A percentile compares a stretch with the other conserved stretches of the same genome.
phyloP scores from a whole-genome alignment of 2,113 vertebrate species.

The Micromys minutus region DNA sequence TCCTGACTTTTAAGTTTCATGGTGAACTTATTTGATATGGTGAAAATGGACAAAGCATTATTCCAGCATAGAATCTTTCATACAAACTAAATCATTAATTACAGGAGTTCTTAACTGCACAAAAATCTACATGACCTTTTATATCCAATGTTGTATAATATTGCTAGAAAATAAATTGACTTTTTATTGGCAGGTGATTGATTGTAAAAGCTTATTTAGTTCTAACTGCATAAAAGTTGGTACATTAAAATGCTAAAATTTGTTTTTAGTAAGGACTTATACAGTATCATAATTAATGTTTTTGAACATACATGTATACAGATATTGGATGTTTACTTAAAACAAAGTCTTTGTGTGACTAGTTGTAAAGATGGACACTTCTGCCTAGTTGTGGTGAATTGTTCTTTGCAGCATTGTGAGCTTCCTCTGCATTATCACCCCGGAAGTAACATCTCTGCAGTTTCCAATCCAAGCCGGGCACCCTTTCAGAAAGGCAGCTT shows the following conservation, averaged over 20 bases:
- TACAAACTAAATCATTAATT: not conserved
- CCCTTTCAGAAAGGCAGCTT: not conserved
- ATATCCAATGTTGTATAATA: not conserved
- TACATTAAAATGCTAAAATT: conserved; percentile 6
- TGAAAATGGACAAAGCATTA: not conserved
- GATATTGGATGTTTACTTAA: not conserved
- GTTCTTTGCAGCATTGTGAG: not conserved
- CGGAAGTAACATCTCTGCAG: not conserved
- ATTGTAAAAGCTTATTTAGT: not conserved
- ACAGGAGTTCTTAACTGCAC: not conserved
- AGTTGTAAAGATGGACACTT: conserved; percentile 2
- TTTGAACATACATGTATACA: not conserved
- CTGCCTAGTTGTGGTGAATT: not conserved
- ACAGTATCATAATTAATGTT: conserved; percentile 2
- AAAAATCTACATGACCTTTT: not conserved
- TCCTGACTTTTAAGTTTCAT: not conserved
- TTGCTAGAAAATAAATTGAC: not conserved
- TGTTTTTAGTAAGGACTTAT: conserved; percentile 28
- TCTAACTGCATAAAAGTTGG: not conserved
- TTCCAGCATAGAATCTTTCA: not conserved
- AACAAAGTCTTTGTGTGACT: not conserved
- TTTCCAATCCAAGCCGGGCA: not conserved
- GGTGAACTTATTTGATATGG: not conserved
- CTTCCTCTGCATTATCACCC: not conserved
- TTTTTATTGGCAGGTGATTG: not conserved